Evolutionary conservation across 2,113 vertebrate species (phyloP), one percentile per base, ranked within the genome.

Genomic region (Eolophus roseicapilla): DNA sequence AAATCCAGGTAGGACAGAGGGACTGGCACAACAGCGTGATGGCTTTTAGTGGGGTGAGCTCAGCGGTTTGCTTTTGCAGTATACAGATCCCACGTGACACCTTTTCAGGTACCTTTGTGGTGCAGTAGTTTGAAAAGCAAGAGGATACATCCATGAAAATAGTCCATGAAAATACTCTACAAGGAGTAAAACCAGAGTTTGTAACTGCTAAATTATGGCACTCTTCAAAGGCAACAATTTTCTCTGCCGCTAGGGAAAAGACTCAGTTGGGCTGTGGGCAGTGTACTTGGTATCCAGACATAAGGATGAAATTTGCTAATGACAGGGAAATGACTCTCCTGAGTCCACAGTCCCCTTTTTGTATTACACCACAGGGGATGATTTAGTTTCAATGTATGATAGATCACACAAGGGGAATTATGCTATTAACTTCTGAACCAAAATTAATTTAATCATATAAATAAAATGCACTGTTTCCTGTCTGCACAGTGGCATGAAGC

Each of bases 281-380:
- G 49, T 69, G 49, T 31, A 65, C 29, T 91, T 0, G 0, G 17
- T n/a, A 87, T 87, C 52, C 81, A 87, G 81, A 87, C 79, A 93
- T 88, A 90, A 92, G 76, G 90, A 95, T 88, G 88, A 95, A 96
- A 96, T 97, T 97, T 90, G 73, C 65, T 96, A 96, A 86, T 86
- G 82, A 92, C 90, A 88, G 85, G 79, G 76, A 93, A 95, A 96
- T 88, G 79, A 60, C 43, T 81, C 93, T 88, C 79, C 68, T 64
- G 94, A 59, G 88, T 43, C 63, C 71, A 44, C 47, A 88, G 85
- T 70, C 60, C 60, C 82, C 55, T 65, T 81, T 96, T 68, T 8
- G 1, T 84, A 77, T 92, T 81, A 60, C 64, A 94, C 83, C 4
- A 3, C 2, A 3, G 82, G 50, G 93, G 55, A 59, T 92, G 88